Base-by-base conservation (phyloP, 2,888 invertebrate genomes). In the Chrysotoxum bicinctum region DNA sequence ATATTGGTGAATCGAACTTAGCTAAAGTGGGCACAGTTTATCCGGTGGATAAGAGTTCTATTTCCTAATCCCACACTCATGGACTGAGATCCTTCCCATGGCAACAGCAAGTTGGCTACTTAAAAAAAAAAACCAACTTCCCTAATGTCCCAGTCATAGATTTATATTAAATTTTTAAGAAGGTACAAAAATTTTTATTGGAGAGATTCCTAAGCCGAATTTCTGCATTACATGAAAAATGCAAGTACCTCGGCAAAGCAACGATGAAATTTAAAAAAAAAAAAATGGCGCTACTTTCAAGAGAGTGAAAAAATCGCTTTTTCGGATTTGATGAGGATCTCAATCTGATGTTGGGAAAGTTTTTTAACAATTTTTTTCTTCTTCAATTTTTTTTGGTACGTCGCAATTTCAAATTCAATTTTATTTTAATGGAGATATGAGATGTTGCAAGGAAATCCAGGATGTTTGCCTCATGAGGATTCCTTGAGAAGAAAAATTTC, bases 401-500 rank as follows among this genome's bases (percentile, higher is more conserved):
- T 80, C 60, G 70, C 72, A 70, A 81, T 80, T 76, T 80, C 80
- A 73, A 80, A 85, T 85, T 80, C 80, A 85, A 81, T 81, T 81
- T 85, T 81, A 85, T 81, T 85, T 80, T 76, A 80, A 80, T 81
- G 79, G 76, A 81, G 80, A 80, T 85, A 85, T 85, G 85, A 85
- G 81, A 68, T 84, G 75, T 58, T 84, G 72, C 69, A 70, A 50
- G 79, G 40, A 75, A 40, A 66, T 79, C 26, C 62, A 70, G 80
- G 75, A 80, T 72, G 76, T 80, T 75, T 84, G 66, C 79, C 70
- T 32, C 69, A 64, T 40, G 64, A 72, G 76, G 66, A 81, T 76
- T 85, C 80, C 75, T 81, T 35, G 54, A 76, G 76, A 70, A 81
- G 81, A 66, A 81, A 60, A 54, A 85, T 76, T 52, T 58, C 76